Percentiles rank a stretch among this genome's conserved stretches.
Conservation (phyloP, 2,888 invertebrate genomes). For the Chaitophorus viminalis region DNA sequence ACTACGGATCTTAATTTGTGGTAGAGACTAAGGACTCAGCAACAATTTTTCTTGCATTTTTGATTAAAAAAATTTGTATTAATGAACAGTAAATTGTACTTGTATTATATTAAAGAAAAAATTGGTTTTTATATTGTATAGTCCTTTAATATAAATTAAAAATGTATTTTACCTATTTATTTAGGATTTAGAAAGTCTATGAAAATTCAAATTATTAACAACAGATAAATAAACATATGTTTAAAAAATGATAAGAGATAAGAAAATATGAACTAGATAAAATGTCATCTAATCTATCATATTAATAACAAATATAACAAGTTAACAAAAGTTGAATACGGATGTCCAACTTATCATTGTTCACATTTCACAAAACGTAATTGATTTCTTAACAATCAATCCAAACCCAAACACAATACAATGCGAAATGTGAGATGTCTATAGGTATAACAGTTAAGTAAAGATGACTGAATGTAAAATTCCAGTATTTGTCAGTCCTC, state of each 20-base stretch:
- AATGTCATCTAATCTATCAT: not conserved
- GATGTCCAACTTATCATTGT: not conserved
- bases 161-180: no score
- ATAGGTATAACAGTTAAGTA: conserved; percentile 17
- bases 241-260: conserved; percentile 32
- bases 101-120: no score
- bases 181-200: no score
- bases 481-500: conserved; percentile 86
- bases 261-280: not conserved
- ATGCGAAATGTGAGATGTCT: not conserved
- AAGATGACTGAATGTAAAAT: conserved; percentile 70
- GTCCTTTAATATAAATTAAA: no score
- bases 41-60: no score
- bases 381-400: not conserved
- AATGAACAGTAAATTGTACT: no score
- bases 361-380: not conserved
- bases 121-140: no score
- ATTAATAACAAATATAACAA: not conserved
- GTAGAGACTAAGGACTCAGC: no score
- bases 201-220: no score
- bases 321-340: not conserved
- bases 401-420: not conserved
- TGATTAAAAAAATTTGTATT: no score
- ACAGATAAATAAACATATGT: no score
- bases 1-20: no score